These are phyloP conservation scores for Drosophila kepulauana DNA, from an alignment of 1,140 invertebrate species.

Conservation along the genomic window DNA sequence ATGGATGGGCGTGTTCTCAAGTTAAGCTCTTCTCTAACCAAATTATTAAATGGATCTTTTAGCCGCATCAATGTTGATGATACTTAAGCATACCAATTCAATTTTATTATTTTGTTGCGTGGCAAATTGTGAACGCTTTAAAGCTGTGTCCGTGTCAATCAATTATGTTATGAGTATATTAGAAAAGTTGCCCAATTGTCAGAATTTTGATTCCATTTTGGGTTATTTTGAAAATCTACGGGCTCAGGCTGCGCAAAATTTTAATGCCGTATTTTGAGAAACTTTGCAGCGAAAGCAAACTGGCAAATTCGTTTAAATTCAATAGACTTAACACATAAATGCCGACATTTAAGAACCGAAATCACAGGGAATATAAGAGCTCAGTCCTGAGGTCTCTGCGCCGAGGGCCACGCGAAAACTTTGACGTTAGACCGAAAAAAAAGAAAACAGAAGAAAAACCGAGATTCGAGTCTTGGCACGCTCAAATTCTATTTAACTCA, in stretches of 20 bases:
- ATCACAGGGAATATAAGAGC: not conserved
- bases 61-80: no score
- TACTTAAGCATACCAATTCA: not conserved
- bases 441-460: no score
- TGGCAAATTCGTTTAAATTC: slow-evolving; percentile 42
- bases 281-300: not conserved
- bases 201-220: slow-evolving; percentile 15
- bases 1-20: not conserved
- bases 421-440: slow-evolving; percentile 9
- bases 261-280: slow-evolving; percentile 27
- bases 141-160: not conserved
- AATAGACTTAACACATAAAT: slow-evolving; percentile 47
- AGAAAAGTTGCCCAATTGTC: slow-evolving; percentile 3
- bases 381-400: not conserved
- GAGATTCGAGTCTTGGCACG: no score
- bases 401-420: slow-evolving; percentile 11
- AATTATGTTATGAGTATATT: slow-evolving; percentile 18
- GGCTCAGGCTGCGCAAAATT: slow-evolving; percentile 8
- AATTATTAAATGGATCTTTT: no score
- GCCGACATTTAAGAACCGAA: slow-evolving; percentile 37
- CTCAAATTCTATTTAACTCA: no score
- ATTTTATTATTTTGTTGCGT: not conserved
- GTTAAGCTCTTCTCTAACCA: not conserved
- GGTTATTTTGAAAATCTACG: slow-evolving; percentile 11
- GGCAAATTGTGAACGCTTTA: not conserved